Evolutionary conservation across 1,140 invertebrate genomes (phyloP), one percentile per base, ranked within the genome.

Genomic region (Coptotermes formosanus): DNA sequence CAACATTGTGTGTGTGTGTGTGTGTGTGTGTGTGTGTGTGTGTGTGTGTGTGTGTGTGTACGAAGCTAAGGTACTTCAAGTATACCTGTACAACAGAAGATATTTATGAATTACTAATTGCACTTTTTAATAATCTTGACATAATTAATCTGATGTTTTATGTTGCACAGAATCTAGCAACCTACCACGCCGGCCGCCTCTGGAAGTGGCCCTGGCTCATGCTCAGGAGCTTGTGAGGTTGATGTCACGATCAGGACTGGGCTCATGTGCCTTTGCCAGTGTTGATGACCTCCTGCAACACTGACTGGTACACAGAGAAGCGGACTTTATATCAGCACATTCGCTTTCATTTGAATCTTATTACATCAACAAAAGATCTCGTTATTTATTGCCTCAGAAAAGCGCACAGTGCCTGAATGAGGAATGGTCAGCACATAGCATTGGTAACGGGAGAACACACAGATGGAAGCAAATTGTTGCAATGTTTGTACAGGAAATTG

Each of bases 211-310:
- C 88, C 94, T 97, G 89, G 95, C 95, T 87, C 98, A 99, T 90
- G 96, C 97, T 32, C 94, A 95, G 88, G 95, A 97, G 90, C 94
- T 98, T 88, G 94, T 99, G 88, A 95, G 94, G 87, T 92, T 98
- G 87, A 99, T 99, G 96, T 96, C 97, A 82, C 95, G 94, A 89
- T 94, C 95, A 85, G 97, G 97, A 85, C 94, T 99, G 86, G 98
- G 98, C 88, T 96, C 97, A 85, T 98, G 97, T 94, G 98, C 98
- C 90, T 99, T 99, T 93, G 96, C 97, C 88, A 95, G 95, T 89
- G 93, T 96, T 88, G 93, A 95, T 89, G 94, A 95, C 91, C 93
- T 95, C 88, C 92, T 94, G 90, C 92, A 93, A 92, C 92, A 93
- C 92, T 93, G 92, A 93, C 64, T 75, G 64, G n/a, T 30, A 75